Base-by-base conservation (phyloP, 1,140 invertebrate species). In the Drosophila guanche region DNA sequence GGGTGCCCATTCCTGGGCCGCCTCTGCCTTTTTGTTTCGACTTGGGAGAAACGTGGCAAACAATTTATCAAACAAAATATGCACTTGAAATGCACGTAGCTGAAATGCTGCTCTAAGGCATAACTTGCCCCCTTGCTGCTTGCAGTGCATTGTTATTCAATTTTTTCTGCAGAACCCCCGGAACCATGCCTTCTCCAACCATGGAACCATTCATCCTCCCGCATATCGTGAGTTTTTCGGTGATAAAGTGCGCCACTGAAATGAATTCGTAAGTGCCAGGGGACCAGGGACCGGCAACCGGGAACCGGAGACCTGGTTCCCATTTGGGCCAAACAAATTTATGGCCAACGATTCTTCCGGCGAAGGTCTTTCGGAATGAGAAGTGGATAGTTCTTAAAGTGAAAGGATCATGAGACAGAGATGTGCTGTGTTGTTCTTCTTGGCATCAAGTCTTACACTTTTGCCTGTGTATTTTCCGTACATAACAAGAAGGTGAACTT, bases 41-140 rank as follows among this genome's bases (percentile, higher is more conserved):
- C 67, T 77, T 65, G 63, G 50, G 16, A 20, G 16, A 20, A 74
- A 63, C 81, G 77, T 86, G 81, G 81, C 77, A 85, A 86, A 86
- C 81, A 85, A 85, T 85, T 85, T 85, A 85, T 85, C 81, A 85
- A 85, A 78, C 77, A 86, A 85, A 85, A 85, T 85, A 85, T 85
- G 81, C 81, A 85, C 81, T 85, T 86, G 74, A 85, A 85, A 86
- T 86, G 86, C 68, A 85, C 72, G 68, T 81, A 86, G 52, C 40
- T 62, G n/a, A n/a, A n/a, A n/a, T 10, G 25, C 55, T 59, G 7
- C 52, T 23, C 54, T 51, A 61, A 51, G 68, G 57, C 54, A 58
- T 53, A 37, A 56, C 58, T 47, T 63, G 40, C 51, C 29, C 40
- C 51, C 8, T 10, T 33, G 29, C 29, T 3, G 3, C 33, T 10